Base-by-base conservation (phyloP, 2,113 vertebrate species). In the Cromileptes altivelis region DNA sequence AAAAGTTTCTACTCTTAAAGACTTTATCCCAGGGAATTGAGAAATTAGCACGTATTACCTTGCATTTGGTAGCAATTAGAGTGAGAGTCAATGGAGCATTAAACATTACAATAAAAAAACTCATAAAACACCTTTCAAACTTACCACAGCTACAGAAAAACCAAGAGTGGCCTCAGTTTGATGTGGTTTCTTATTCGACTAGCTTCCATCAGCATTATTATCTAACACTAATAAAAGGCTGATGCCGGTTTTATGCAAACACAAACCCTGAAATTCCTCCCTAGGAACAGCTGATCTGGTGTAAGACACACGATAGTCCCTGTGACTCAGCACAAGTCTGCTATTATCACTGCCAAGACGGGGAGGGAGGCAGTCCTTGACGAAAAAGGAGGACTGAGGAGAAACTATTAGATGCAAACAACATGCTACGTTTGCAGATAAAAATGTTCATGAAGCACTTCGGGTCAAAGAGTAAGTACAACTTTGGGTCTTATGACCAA, bases 41-140 rank as follows among this genome's bases (percentile, higher is more conserved):
- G 25, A 69, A 70, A 82, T 18, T 52, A 79, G 21, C 62, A 23
- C 67, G 18, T 27, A 61, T 17, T 65, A 52, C 21, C 4, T 61
- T 17, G 50, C 13, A 53, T 79, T 82, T 53, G 62, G 61, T 79
- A 75, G 47, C 40, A 75, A 67, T 80, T 86, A 73, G 17, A 60
- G 53, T 79, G 12, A 67, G 71, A 71, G 47, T 68, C 33, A 83
- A 70, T 6, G 37, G 23, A 13, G 6, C 45, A 19, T 75, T 75
- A 78, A 70, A 73, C 57, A 52, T 62, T 40, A 11, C 72, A 52
- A 69, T 69, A 85, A 78, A 88, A 82, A 57, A 78, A 40, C 68
- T 42, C 37, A 53, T 80, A 77, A 86, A 88, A 81, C 57, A 76
- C 70, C 15, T 84, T 70, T 70, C 13, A 61, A 64, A 69, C n/a